A percentile compares a stretch with the other conserved stretches of the same genome.
These are phyloP conservation scores for Prunella himalayana DNA, from an alignment of 2,113 vertebrate genomes.

Conservation along the genomic window DNA sequence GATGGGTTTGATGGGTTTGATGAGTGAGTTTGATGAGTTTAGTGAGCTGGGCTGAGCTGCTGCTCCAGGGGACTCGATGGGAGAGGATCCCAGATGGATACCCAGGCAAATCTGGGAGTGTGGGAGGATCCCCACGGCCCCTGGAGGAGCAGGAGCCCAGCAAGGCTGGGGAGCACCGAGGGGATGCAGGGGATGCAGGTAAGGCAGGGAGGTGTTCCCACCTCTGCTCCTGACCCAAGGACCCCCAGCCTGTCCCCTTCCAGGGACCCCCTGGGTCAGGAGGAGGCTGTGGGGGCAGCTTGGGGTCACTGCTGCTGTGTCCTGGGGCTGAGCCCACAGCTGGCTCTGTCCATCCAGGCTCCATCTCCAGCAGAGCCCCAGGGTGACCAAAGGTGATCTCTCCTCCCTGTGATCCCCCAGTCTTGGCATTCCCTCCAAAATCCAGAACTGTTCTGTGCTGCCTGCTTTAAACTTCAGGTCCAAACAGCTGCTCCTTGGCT, in stretches of 20 bases:
- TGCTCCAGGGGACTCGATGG: background rate
- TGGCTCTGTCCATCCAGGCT: background rate
- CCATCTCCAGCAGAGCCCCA: background rate
- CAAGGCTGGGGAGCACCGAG: background rate
- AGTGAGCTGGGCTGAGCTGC: background rate
- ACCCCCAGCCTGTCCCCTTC: background rate
- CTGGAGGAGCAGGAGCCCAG: background rate
- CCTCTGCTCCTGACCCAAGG: background rate
- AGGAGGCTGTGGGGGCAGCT: background rate
- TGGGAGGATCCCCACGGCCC: fast-evolving
- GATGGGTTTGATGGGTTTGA: too few relatives aligned
- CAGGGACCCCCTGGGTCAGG: background rate
- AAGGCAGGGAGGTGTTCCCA: background rate
- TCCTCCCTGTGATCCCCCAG: background rate
- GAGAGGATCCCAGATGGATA: background rate
- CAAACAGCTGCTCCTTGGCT: background rate
- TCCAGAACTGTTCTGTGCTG: background rate
- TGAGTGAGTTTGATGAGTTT: background rate
- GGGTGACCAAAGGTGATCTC: too few relatives aligned
- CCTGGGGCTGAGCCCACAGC: background rate
- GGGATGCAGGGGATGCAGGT: background rate
- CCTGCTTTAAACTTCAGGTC: background rate
- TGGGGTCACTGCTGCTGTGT: background rate
- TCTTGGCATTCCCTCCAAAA: background rate
- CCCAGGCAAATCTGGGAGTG: background rate